phyloP scores from a whole-genome alignment of 2,888 invertebrate genomes.

The Trissonchulus sp. region DNA sequence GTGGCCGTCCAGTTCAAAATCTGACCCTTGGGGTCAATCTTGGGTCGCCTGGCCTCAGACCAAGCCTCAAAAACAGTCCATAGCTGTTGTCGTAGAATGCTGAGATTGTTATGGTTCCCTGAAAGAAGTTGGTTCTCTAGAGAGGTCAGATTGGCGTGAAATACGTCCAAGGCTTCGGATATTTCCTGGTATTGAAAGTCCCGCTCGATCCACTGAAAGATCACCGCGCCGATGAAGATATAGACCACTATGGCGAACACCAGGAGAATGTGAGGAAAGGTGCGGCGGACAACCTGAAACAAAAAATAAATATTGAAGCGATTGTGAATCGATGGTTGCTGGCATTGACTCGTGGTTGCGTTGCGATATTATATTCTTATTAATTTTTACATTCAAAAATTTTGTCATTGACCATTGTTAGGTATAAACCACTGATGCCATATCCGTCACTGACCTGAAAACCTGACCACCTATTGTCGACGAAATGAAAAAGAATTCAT shows the following conservation, averaged over 20 bases:
- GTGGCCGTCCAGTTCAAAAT: neutral
- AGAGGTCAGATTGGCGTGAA: neutral
- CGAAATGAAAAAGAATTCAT: too few species aligned
- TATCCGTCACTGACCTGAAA: too few species aligned
- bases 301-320: constrained; percentile 1
- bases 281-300: neutral
- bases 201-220: neutral
- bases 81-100: neutral
- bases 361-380: too few species aligned
- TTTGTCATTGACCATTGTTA: too few species aligned
- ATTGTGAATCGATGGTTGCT: too few species aligned
- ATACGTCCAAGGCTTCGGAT: neutral
- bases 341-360: too few species aligned
- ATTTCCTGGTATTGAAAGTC: neutral
- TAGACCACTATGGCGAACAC: neutral
- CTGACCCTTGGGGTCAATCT: neutral
- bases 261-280: neutral
- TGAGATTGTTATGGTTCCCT: neutral
- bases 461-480: too few species aligned
- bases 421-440: too few species aligned
- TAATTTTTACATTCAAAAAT: too few species aligned
- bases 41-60: neutral
- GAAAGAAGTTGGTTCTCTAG: neutral
- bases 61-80: neutral
- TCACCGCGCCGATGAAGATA: neutral